Base-by-base conservation (phyloP, 2,113 vertebrate genomes). In the Oncorhynchus nerka region DNA sequence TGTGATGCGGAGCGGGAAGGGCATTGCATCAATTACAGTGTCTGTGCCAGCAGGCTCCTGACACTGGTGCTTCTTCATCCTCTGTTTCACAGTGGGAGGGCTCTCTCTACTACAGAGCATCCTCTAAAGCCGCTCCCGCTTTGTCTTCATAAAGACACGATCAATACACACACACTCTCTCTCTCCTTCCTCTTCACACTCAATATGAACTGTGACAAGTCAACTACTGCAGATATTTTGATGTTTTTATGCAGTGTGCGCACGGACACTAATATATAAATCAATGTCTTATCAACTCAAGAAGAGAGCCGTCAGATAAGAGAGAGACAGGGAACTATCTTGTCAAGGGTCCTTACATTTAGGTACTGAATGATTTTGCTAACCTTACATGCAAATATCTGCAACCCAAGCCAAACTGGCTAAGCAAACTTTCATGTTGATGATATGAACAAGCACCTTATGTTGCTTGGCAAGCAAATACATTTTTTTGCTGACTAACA, bases 11-110 rank as follows among this genome's bases (percentile, higher is more conserved):
- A 89, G 84, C 79, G 61, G 78, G 86, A 86, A 92, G 89, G 89
- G 87, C 87, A 87, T 83, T 74, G 84, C 90, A 92, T 92, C 91
- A 91, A 92, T 94, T 93, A 91, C 77, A 82, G 85, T 75, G 89
- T 88, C 85, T 87, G 86, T 89, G 89, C 89, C 90, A 92, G 92
- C 91, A 86, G 90, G 92, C 81, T 87, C 82, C 91, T 87, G 85
- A 92, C 90, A 91, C 80, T 32, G 78, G 79, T 68, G 74, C 84
- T 92, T 90, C 91, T 91, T 93, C 88, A 92, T 93, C 91, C 88
- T 91, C 87, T 86, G 81, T 80, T 75, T 87, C 92, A 84, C 91
- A 80, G 89, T 81, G 66, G 79, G 87, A 87, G 91, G 86, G 80
- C 86, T 80, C 83, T 83, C 86, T 77, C 81, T 75, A 79, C 83